These are phyloP conservation scores for Himalopsyche kuldschensis DNA, from an alignment of 2,888 invertebrate genomes.

Conservation along the genomic window DNA sequence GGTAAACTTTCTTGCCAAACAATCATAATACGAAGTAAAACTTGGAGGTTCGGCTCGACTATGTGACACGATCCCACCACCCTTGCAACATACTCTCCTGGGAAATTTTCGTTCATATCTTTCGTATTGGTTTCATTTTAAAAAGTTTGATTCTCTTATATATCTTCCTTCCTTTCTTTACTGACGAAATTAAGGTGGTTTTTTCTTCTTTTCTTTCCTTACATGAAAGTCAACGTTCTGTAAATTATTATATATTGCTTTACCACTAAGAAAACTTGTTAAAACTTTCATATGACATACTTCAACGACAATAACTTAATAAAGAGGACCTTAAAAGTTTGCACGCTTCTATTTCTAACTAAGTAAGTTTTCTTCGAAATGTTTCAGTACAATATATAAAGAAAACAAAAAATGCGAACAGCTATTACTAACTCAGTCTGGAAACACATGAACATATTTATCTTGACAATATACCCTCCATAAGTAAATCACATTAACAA, in stretches of 20 bases:
- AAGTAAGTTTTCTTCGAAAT: background rate
- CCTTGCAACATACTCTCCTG: conserved; percentile 18
- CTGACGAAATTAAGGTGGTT: conserved; percentile 31
- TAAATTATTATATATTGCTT: background rate
- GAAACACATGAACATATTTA: too few species aligned
- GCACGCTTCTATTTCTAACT: background rate
- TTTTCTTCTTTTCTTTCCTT: background rate
- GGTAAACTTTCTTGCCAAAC: conserved; percentile 34
- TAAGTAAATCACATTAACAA: too few species aligned
- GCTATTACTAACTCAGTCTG: background rate
- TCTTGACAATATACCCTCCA: too few species aligned
- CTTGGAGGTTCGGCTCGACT: conserved; percentile 25
- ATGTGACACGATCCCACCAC: conserved; percentile 29
- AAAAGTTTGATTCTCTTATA: conserved; percentile 17
- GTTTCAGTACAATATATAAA: background rate
- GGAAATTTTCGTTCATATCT: conserved; percentile 31
- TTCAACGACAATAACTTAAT: background rate
- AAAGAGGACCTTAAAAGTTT: background rate
- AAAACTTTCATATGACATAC: background rate
- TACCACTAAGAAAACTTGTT: background rate
- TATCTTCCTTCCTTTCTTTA: background rate
- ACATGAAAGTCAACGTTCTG: background rate
- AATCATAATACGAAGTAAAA: conserved; percentile 36
- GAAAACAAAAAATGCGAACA: background rate
- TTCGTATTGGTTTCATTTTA: conserved; percentile 35